Base-by-base conservation (phyloP, 2,113 vertebrate genomes). In the Colius striatus region DNA sequence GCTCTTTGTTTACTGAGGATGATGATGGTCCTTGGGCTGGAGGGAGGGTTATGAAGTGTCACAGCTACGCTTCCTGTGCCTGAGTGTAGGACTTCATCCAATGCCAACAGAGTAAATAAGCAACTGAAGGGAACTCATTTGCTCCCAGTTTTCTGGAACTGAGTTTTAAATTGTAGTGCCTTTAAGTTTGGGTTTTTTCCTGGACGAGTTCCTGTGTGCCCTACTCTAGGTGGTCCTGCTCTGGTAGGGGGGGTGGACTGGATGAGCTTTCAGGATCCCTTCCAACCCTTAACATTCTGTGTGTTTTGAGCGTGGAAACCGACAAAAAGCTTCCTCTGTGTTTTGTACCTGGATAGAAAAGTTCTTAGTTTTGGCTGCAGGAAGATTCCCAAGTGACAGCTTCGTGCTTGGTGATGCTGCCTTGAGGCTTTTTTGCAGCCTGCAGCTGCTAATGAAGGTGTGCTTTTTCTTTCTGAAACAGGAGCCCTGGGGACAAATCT, bases 401-500 rank as follows among this genome's bases (percentile, higher is more conserved):
- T 41, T 41, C 38, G 38, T 41, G 38, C 38, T 41, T 41, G 38
- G 38, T 41, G 51, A 2, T 66, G 15, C 5, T 4, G 36, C 26
- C 30, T 18, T 41, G 51, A 43, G 32, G 43, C 8, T 34, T 48
- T 54, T 73, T 58, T 45, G 54, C 36, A 72, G 22, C 30, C 41
- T 17, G 1, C 25, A 22, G 68, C 60, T 51, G n/a, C 21, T 34
- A 25, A 16, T 15, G 13, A 34, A 32, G 1, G 1, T 14, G 16
- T 82, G 51, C 16, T 93, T 83, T 93, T 79, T 30, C 73, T 83
- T 91, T 85, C 91, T 71, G 50, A 90, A 95, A 96, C 94, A 99
- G 98, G 53, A 98, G 74, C 50, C 96, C 98, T 51, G 97, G 98
- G 70, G 98, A 98, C 94, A 99, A 99, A 94, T 98, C 98, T 3